Evolutionary conservation across 1,140 invertebrate genomes (phyloP).

Genomic region (Pseudachorutes palmiensis): DNA sequence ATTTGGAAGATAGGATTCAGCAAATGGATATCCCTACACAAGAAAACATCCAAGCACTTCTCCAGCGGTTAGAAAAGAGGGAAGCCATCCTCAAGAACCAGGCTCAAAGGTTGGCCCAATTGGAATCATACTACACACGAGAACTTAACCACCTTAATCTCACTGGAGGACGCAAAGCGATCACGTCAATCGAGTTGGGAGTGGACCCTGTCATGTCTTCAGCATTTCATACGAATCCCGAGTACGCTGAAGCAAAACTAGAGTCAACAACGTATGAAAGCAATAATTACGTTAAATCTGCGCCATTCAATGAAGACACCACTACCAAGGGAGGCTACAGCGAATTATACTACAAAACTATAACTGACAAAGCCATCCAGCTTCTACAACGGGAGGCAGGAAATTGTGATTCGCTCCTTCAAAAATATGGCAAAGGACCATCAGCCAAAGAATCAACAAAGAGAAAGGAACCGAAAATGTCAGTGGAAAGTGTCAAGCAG

Average conservation of each 20-base stretch:
- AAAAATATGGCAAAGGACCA: not conserved
- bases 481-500: too few relatives aligned
- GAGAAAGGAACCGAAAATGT: too few relatives aligned
- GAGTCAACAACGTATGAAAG: not conserved
- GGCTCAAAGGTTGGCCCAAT: not conserved
- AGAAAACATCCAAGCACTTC: not conserved
- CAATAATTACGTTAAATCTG: not conserved
- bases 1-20: not conserved
- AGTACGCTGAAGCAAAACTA: too few relatives aligned
- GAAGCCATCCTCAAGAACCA: not conserved
- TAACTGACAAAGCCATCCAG: not conserved
- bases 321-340: slow-evolving; percentile 1
- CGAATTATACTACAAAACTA: not conserved
- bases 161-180: not conserved
- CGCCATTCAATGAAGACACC: not conserved
- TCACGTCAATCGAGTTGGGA: too few relatives aligned
- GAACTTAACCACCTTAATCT: not conserved
- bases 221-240: too few relatives aligned
- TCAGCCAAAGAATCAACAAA: too few relatives aligned
- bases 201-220: too few relatives aligned
- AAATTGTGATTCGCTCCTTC: not conserved
- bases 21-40: not conserved
- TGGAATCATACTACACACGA: not conserved
- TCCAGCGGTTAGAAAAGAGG: not conserved
- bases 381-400: not conserved